Evolutionary conservation across 2,113 vertebrate genomes (phyloP).

Genomic region (Gambusia holbrooki): DNA sequence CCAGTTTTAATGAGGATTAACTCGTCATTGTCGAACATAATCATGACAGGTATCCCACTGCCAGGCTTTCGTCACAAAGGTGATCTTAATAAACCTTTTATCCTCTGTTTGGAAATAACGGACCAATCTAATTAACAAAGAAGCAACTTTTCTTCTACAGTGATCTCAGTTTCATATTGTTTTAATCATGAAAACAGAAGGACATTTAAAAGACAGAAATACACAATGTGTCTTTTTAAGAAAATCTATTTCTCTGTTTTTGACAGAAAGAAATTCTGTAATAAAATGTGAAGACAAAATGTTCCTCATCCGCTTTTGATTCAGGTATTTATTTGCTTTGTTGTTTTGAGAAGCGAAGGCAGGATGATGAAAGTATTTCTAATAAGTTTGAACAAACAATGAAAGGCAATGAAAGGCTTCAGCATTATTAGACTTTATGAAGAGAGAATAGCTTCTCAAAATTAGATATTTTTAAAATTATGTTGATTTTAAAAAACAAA

Average conservation of each 20-base stretch:
- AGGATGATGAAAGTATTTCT: constrained; percentile 5
- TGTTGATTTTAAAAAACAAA: neutral
- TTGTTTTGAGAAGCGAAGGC: neutral
- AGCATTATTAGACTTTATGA: neutral
- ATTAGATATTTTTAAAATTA: neutral
- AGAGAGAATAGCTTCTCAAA: neutral
- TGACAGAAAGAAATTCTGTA: neutral
- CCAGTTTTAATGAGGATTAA: no score
- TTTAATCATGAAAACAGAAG: no score
- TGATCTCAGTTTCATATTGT: no score
- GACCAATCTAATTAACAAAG: no score
- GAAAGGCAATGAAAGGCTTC: neutral
- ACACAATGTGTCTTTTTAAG: neutral
- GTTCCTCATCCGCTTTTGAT: constrained; percentile 3
- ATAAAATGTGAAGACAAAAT: neutral
- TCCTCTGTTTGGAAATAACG: no score
- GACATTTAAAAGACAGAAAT: neutral
- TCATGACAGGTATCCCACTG: no score
- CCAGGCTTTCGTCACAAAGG: no score
- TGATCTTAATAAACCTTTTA: no score
- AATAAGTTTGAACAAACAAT: constrained; percentile 38
- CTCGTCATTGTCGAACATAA: no score
- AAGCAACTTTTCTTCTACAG: no score
- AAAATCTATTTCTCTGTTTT: neutral
- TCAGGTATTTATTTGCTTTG: neutral